Base-by-base conservation (phyloP, 2,888 invertebrate genomes). In the Anoncus sp. region DNA sequence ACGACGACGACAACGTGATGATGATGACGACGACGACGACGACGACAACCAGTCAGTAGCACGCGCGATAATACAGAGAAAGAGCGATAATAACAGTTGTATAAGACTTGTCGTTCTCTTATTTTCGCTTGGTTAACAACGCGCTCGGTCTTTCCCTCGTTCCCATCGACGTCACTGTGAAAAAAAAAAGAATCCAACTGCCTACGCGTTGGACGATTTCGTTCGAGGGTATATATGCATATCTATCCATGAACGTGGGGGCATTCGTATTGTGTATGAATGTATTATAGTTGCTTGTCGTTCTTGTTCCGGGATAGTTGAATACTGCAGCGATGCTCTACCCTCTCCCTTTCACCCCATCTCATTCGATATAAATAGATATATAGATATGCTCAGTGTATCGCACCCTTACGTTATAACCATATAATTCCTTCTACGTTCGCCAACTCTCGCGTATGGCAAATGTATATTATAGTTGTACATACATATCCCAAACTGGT, bases 251-350 rank as follows among this genome's bases (percentile, higher is more conserved):
- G 16, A 69, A 27, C 18, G 20, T 1, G 40, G 20, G 55, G 45
- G 49, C 14, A 16, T 60, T 69, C 51, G 75, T 47, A 69, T 55
- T 53, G 74, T 67, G 14, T 45, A 60, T 66, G 67, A 74, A 74
- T 74, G 66, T 59, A 67, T 67, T 53, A 74, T 51, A 60, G 74
- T 31, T 20, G 51, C 66, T 74, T 74, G 74, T 67, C 60, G 43
- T 67, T 60, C 67, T 67, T 60, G 60, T 62, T 60, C 22, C 62
- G 67, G n/a, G 22, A 38, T 45, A 43, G 43, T 55, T 62, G 51
- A 53, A 62, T 75, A 47, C 67, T 55, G 47, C 51, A 75, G 55
- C 75, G 27, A 55, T n/a, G 53, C 51, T 62, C 27, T 47, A 4
- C 10, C 14, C 27, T 40, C 55, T 27, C 53, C 31, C 55, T 31